A percentile compares a stretch with the other conserved stretches of the same genome.
Conservation (phyloP, 2,888 invertebrate genomes). For the Cacoxenus indagator region DNA sequence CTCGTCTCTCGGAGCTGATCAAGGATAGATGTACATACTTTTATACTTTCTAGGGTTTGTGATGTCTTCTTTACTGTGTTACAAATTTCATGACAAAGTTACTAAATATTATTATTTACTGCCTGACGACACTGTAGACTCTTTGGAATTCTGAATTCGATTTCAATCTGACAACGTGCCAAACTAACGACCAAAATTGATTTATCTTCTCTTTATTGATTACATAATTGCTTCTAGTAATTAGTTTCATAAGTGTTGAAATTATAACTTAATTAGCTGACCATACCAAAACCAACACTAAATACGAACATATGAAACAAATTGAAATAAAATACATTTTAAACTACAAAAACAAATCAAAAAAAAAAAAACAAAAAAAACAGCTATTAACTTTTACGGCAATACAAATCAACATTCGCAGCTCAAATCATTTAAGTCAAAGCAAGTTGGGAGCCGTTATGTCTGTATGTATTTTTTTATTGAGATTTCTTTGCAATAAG, state of each 20-base stretch:
- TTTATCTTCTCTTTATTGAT: constrained; percentile 6
- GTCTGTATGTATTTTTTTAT: neutral
- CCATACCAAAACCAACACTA: neutral
- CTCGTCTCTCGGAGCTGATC: too few relatives aligned
- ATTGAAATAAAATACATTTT: constrained; percentile 2
- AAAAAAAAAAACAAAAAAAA: neutral
- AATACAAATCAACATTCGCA: neutral
- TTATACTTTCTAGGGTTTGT: too few relatives aligned
- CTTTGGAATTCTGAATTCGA: too few relatives aligned
- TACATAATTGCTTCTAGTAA: constrained; percentile 6
- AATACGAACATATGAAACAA: constrained; percentile 19
- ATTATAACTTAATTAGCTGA: constrained; percentile 7
- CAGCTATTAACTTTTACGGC: constrained; percentile 8
- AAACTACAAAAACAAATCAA: neutral
- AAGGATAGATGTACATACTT: too few relatives aligned
- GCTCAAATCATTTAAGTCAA: neutral
- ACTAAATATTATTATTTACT: too few relatives aligned
- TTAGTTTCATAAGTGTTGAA: constrained; percentile 22
- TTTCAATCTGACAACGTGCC: too few relatives aligned
- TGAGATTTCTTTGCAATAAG: constrained; percentile 2
- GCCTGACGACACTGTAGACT: too few relatives aligned
- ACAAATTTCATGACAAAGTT: too few relatives aligned
- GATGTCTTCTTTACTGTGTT: too few relatives aligned
- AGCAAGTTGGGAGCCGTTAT: neutral
- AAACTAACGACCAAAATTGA: too few relatives aligned